Evolutionary conservation across 2,113 vertebrate genomes (phyloP).

Genomic region (Oncorhynchus clarkii): DNA sequence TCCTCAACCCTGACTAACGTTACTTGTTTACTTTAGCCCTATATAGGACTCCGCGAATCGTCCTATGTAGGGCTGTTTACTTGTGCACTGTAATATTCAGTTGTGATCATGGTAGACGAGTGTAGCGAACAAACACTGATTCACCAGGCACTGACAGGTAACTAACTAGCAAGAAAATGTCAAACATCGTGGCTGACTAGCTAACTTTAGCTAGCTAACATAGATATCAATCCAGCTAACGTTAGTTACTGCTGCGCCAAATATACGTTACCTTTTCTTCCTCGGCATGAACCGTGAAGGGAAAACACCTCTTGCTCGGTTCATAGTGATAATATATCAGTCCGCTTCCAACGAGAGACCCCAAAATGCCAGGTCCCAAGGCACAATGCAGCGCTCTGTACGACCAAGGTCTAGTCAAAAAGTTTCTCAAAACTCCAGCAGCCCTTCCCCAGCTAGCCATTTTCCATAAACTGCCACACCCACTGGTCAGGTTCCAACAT

Average conservation of each 20-base stretch:
- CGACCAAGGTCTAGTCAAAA: constrained; percentile 15
- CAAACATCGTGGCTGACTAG: too few species aligned
- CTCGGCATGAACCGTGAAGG: constrained; percentile 47
- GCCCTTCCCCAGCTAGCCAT: constrained; percentile 57
- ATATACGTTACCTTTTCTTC: constrained; percentile 40
- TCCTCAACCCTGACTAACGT: too few species aligned
- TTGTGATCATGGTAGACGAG: too few species aligned
- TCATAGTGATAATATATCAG: constrained; percentile 25
- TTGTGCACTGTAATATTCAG: too few species aligned
- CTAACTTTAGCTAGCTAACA: background rate
- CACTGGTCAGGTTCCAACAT: background rate
- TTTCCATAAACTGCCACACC: constrained; percentile 16
- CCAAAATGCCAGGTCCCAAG: constrained; percentile 22
- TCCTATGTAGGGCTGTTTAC: too few species aligned
- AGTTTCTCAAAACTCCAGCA: constrained; percentile 7
- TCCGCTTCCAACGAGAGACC: constrained; percentile 40
- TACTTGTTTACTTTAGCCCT: too few species aligned
- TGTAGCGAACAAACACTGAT: too few species aligned
- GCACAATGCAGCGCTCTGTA: constrained; percentile 12
- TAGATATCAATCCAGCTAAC: constrained; percentile 10
- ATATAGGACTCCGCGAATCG: too few species aligned
- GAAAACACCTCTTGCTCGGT: constrained; percentile 26
- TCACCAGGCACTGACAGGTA: too few species aligned
- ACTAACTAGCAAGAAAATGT: too few species aligned
- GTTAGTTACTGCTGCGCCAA: background rate